Evolutionary conservation across 1,140 invertebrate species (phyloP), one percentile per base, ranked within the genome.

Genomic region (Hestina assimilis): DNA sequence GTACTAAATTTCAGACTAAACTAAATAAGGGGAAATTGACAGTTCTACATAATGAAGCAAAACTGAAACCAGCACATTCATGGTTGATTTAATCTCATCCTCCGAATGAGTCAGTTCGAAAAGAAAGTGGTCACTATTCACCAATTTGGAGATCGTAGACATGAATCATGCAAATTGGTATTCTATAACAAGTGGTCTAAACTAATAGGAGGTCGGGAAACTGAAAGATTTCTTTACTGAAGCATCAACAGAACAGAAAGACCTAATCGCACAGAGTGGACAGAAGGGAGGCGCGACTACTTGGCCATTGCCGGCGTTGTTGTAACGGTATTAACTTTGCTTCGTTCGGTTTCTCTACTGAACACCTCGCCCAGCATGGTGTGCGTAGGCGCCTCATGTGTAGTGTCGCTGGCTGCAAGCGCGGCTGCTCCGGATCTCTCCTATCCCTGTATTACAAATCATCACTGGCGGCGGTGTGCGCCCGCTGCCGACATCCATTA

Each of bases 281-380:
- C 75, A 84, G 84, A 82, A 83, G 85, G 82, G 81, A 83, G 79
- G 82, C 81, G 75, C 78, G 81, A 81, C 83, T 88, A 85, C 83
- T 85, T 86, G 83, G 84, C 82, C 78, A 80, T 74, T 77, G 80
- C 71, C 73, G 82, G 78, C 78, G 79, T 61, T 85, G 76, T 59
- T 80, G 78, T 86, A 78, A 83, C 73, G 70, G 78, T 86, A 88
- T 88, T 88, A 88, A 86, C 83, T 88, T 86, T 83, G 85, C 81
- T 83, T 88, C 83, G 74, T 82, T 83, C 64, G 83, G 75, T 86
- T 81, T 83, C 64, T 86, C 83, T 82, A 85, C 73, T 66, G 83
- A 90, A 89, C 92, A 93, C 89, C 93, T 92, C 87, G 92, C 92
- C 93, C 93, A 94, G 75, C 93, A 91, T 73, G 93, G 93, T 81